Evolutionary conservation across 2,888 invertebrate species (phyloP).

Genomic region (Zeuzera pyrina): DNA sequence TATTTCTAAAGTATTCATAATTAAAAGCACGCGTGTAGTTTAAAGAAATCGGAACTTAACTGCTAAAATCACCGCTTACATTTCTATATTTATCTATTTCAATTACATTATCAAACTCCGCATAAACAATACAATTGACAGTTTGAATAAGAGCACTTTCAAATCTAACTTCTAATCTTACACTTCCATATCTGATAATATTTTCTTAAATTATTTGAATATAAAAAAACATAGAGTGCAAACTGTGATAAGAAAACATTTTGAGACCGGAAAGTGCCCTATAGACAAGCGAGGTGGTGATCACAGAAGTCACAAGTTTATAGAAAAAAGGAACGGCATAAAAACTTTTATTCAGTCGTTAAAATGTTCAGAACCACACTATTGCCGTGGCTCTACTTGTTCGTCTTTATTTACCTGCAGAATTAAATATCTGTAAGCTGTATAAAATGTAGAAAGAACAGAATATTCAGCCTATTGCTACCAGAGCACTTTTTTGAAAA

Average conservation of each 20-base stretch:
- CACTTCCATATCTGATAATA: not conserved
- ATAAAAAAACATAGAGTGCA: not conserved
- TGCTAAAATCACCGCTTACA: too few relatives aligned
- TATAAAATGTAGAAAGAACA: constrained; percentile 14
- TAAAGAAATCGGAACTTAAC: too few relatives aligned
- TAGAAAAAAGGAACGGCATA: not conserved
- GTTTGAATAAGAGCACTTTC: too few relatives aligned
- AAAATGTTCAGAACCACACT: not conserved
- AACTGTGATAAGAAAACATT: not conserved
- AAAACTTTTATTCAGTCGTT: not conserved
- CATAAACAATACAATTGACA: too few relatives aligned
- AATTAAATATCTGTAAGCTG: constrained; percentile 15
- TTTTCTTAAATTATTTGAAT: not conserved
- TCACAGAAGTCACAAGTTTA: not conserved
- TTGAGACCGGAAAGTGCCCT: not conserved
- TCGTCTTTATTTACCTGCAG: constrained; percentile 14
- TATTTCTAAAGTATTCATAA: too few relatives aligned
- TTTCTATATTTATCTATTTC: too few relatives aligned
- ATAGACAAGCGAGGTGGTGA: not conserved
- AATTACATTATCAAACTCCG: too few relatives aligned
- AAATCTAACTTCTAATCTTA: too few relatives aligned
- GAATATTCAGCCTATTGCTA: constrained; percentile 7
- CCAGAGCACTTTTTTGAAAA: constrained; percentile 16
- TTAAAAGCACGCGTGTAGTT: too few relatives aligned
- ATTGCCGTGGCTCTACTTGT: not conserved